These are phyloP conservation scores for Aphelinus atriplicis DNA, from an alignment of 1,140 invertebrate genomes.

Conservation along the genomic window DNA sequence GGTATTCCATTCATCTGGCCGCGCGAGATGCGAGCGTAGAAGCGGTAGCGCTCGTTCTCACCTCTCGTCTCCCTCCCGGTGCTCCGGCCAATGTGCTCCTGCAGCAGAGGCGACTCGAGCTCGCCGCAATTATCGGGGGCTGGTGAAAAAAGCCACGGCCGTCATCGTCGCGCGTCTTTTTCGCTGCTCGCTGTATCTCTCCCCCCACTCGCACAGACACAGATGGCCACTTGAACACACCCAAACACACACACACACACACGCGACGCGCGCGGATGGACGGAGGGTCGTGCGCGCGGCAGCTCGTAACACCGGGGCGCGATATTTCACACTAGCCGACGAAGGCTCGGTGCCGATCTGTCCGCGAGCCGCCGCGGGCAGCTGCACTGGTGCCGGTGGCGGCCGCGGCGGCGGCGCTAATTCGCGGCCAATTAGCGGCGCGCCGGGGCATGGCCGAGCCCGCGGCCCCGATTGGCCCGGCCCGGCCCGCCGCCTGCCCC, in stretches of 20 bases:
- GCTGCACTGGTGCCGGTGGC: neutral
- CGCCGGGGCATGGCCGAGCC: neutral
- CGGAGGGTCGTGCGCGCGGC: constrained; percentile 43
- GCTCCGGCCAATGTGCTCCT: neutral
- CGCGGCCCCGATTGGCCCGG: neutral
- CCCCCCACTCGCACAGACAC: neutral
- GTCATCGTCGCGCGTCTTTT: constrained; percentile 11
- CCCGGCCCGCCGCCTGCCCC: neutral
- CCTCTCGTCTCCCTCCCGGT: neutral
- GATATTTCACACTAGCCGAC: constrained; percentile 66
- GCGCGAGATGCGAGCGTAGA: too few species aligned
- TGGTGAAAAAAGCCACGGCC: constrained; percentile 4
- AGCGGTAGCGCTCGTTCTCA: too few species aligned
- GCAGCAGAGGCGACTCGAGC: neutral
- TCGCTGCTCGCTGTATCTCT: neutral
- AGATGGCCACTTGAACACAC: constrained; percentile 1
- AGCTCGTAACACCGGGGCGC: constrained; percentile 65
- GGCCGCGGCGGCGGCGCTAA: too few species aligned
- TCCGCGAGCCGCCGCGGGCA: neutral
- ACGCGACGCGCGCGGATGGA: neutral
- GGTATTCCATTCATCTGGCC: too few species aligned
- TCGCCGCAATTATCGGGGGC: constrained; percentile 23
- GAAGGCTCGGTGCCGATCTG: constrained; percentile 39
- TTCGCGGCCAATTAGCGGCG: too few species aligned
- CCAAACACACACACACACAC: too few species aligned